These are phyloP conservation scores for Tautogolabrus adspersus DNA, from an alignment of 2,113 vertebrate genomes.

Conservation along the genomic window DNA sequence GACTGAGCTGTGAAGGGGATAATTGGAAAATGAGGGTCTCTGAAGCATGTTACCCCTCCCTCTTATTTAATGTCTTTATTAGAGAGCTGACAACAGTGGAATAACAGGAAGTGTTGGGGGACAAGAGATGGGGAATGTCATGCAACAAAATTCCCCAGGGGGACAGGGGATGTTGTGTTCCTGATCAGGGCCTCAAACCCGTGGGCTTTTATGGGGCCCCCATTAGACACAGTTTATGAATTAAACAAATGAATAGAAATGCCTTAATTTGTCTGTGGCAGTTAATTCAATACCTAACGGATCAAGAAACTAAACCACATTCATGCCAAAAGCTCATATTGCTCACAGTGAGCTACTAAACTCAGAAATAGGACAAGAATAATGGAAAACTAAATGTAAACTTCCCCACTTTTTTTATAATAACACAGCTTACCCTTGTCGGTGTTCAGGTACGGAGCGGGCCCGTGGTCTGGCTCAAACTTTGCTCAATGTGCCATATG, in stretches of 20 bases:
- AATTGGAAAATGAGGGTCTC: background rate
- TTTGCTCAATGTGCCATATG: constrained; percentile 87
- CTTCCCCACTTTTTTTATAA: background rate
- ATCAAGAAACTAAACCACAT: too few relatives aligned
- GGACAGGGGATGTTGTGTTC: background rate
- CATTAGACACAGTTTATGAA: background rate
- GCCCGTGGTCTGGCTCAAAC: constrained; percentile 79
- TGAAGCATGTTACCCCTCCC: background rate
- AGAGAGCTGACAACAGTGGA: background rate
- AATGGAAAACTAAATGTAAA: background rate
- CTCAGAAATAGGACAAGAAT: background rate
- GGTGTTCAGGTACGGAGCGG: constrained; percentile 83
- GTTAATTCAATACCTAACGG: too few relatives aligned
- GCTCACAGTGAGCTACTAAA: background rate
- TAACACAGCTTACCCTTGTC: background rate
- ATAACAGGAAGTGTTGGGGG: background rate
- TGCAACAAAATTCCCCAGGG: background rate
- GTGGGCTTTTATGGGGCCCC: background rate
- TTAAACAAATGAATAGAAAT: background rate
- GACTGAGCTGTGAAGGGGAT: too few relatives aligned
- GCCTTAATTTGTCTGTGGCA: background rate
- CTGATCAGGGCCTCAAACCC: background rate
- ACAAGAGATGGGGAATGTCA: background rate
- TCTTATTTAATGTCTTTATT: background rate
- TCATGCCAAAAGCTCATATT: background rate